Evolutionary conservation across 2,113 vertebrate genomes (phyloP).

Genomic region (Rhinolophus ferrumequinum): DNA sequence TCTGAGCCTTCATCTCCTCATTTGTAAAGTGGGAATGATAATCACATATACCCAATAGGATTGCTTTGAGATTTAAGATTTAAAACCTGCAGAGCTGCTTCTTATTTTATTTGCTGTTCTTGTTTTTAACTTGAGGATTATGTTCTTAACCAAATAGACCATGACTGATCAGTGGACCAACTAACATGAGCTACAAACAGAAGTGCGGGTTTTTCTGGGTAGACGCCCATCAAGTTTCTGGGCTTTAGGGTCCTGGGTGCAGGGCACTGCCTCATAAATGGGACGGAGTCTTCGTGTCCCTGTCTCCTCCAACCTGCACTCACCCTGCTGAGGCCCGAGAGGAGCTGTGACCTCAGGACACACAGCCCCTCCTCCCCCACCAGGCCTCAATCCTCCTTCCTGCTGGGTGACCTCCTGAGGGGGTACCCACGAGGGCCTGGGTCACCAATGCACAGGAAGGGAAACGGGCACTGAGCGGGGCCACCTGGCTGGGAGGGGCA

Average conservation of each 20-base stretch:
- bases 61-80: background rate
- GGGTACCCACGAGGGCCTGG: rapidly evolving
- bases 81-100: background rate
- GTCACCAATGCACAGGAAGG: background rate
- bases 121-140: background rate
- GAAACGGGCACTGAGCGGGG: background rate
- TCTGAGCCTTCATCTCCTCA: conserved; percentile 4
- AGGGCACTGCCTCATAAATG: background rate
- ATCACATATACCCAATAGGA: background rate
- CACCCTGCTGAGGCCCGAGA: background rate
- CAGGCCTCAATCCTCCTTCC: background rate
- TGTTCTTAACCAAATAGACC: background rate
- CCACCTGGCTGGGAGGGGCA: background rate
- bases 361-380: background rate
- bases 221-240: background rate
- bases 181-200: background rate
- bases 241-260: background rate
- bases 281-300: background rate
- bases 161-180: background rate
- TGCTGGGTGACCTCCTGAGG: background rate
- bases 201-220: background rate
- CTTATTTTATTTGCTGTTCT: background rate
- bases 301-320: background rate
- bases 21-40: background rate
- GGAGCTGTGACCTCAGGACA: background rate